Percentiles rank a stretch among this genome's conserved stretches.
These are phyloP conservation scores for Phainopepla nitens DNA, from an alignment of 2,113 vertebrate species.

Conservation along the genomic window DNA sequence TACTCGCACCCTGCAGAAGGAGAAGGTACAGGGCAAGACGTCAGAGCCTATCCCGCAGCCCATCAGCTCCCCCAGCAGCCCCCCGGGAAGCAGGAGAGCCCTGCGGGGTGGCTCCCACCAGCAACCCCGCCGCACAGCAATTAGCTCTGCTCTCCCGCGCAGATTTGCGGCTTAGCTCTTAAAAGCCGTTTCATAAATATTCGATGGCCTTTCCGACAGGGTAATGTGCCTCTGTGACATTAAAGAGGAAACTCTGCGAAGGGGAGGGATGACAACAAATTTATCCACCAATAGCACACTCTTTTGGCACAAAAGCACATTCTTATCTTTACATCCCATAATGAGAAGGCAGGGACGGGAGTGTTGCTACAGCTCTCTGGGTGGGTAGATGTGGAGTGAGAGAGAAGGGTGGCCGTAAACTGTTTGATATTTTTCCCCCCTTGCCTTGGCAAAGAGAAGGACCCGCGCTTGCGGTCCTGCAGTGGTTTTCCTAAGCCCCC, in stretches of 20 bases:
- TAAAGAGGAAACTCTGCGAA: constrained; percentile 70
- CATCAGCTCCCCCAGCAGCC: background rate
- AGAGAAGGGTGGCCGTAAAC: constrained; percentile 19
- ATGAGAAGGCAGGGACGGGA: constrained; percentile 67
- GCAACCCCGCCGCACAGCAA: background rate
- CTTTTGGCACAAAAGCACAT: constrained; percentile 75
- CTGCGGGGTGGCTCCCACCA: background rate
- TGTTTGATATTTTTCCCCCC: background rate
- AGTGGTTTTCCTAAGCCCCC: constrained; percentile 28
- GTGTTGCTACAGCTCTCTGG: constrained; percentile 61
- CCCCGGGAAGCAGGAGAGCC: background rate
- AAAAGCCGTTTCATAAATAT: constrained; percentile 70
- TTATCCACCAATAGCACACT: constrained; percentile 91
- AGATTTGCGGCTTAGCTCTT: constrained; percentile 6
- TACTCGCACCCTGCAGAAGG: fast-evolving
- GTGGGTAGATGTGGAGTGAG: constrained; percentile 51
- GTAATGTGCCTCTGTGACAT: constrained; percentile 67
- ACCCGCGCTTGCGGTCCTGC: background rate
- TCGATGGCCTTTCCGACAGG: constrained; percentile 65
- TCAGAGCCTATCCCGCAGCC: background rate
- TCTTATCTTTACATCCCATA: constrained; percentile 82
- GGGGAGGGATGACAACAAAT: constrained; percentile 86
- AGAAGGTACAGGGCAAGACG: background rate
- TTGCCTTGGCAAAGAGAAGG: background rate
- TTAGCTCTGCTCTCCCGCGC: background rate